These are phyloP conservation scores for Lethrus apterus DNA, from an alignment of 1,140 invertebrate genomes.

Conservation along the genomic window DNA sequence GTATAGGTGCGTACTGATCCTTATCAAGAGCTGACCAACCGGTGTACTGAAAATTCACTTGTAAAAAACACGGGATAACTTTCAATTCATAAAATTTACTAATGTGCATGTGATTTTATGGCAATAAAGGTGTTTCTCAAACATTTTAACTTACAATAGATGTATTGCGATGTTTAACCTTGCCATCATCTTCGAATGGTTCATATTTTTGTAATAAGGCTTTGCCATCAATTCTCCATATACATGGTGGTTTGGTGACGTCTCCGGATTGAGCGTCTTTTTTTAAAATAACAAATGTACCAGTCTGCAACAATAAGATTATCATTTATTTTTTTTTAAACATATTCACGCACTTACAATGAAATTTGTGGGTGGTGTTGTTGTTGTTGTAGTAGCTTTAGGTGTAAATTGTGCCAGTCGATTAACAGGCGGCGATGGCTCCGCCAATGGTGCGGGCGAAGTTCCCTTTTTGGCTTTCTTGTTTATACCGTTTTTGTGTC, in stretches of 20 bases:
- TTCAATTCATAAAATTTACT: no score
- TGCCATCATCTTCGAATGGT: conserved; percentile 60
- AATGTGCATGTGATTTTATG: no score
- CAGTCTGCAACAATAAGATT: conserved; percentile 29
- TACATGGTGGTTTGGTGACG: conserved; percentile 33
- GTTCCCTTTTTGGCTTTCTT: conserved; percentile 17
- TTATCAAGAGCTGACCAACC: conserved; percentile 39
- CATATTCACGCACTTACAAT: background rate
- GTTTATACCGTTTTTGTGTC: conserved; percentile 17
- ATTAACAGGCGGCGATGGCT: no score
- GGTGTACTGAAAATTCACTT: conserved; percentile 33
- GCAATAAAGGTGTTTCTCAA: no score
- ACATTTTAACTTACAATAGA: conserved; percentile 63
- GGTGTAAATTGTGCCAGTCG: no score
- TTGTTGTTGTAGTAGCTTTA: background rate
- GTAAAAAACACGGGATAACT: no score
- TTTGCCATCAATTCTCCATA: conserved; percentile 77
- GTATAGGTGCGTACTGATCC: conserved; percentile 18
- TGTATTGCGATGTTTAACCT: conserved; percentile 65
- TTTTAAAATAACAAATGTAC: conserved; percentile 37
- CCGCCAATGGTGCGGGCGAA: background rate
- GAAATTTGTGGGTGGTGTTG: background rate
- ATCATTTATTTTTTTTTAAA: background rate
- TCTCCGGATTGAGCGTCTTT: conserved; percentile 36
- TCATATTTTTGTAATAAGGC: conserved; percentile 69